These are phyloP conservation scores for Zhuqinia jingwanae DNA, from an alignment of 2,888 invertebrate species.

Conservation along the genomic window DNA sequence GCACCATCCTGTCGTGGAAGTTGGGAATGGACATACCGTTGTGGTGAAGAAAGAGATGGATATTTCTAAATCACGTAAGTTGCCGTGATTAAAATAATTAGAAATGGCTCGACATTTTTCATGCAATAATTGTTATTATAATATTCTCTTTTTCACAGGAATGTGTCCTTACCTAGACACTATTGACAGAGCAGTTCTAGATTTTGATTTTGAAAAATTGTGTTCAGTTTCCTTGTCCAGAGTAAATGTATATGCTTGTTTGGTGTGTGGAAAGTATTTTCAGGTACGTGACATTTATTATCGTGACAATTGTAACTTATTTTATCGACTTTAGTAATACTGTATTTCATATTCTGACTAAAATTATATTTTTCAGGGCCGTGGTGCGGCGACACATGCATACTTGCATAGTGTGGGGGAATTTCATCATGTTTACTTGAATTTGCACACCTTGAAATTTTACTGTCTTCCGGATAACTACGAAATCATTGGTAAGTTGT, in stretches of 20 bases:
- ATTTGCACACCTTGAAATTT: conserved; percentile 97
- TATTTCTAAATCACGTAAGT: conserved; percentile 60
- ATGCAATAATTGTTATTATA: background rate
- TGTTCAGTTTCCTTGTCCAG: conserved; percentile 98
- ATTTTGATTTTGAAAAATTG: conserved; percentile 99
- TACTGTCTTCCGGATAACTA: conserved; percentile 99
- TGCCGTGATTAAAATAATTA: background rate
- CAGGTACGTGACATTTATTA: conserved; percentile 82
- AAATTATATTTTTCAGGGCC: conserved; percentile 90
- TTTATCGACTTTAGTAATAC: no score
- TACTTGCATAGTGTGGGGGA: conserved; percentile 99
- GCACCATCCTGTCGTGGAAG: background rate
- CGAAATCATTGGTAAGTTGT: conserved; percentile 93
- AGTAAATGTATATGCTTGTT: conserved; percentile 99
- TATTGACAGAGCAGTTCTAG: conserved; percentile 97
- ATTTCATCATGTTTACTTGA: conserved; percentile 98
- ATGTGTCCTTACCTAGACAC: conserved; percentile 98
- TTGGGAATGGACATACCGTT: conserved; percentile 8
- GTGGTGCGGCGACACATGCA: conserved; percentile 98
- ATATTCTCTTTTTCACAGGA: conserved; percentile 79
- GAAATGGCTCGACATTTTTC: no score
- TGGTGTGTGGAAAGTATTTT: conserved; percentile 99
- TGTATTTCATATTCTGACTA: background rate
- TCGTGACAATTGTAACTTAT: no score
- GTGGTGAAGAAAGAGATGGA: background rate